Evolutionary conservation across 2,113 vertebrate genomes (phyloP), one percentile per base, ranked within the genome.

Genomic region (Pelmatolapia mariae): DNA sequence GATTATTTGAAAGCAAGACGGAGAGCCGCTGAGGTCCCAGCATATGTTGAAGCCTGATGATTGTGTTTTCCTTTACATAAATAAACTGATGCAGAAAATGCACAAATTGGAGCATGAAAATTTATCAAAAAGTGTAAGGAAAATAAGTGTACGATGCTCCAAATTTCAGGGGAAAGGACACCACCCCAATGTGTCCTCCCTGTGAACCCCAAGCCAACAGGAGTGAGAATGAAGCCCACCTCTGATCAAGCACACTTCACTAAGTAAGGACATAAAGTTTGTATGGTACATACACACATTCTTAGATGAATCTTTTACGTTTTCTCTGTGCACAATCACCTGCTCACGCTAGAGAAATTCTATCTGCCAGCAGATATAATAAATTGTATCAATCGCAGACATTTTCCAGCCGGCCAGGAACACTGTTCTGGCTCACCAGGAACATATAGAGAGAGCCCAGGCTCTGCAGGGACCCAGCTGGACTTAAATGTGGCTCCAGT

Each of bases 381-480:
- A 79, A 76, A 82, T 83, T 82, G 45, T 90, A 80, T 68, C 82
- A 86, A 83, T 89, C 54, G 13, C 59, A 71, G 47, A 63, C 52
- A 71, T 91, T 87, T 80, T 56, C 38, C 85, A 61, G 81, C 43
- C 29, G 2, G 43, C 57, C n/a, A 53, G 57, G 86, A 92, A 86
- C 80, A 40, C 24, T 33, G 18, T 87, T 89, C 85, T 79, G 76
- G 40, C 76, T 86, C 24, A 79, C 38, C 31, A 57, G 63, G 85
- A 92, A 82, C 43, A 73, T 57, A 78, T 29, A 26, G 81, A 86
- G 82, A 84, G 31, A 89, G 29, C 5, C n/a, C 26, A 6, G 38
- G 43, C 82, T 91, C 81, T 79, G 45, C 16, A 22, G 71, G 84
- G 89, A 89, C 63, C 85, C 83, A 93, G 91, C 89, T 82, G 86